Conservation (phyloP, 1,140 invertebrate species). For the Lepidostoma basale region DNA sequence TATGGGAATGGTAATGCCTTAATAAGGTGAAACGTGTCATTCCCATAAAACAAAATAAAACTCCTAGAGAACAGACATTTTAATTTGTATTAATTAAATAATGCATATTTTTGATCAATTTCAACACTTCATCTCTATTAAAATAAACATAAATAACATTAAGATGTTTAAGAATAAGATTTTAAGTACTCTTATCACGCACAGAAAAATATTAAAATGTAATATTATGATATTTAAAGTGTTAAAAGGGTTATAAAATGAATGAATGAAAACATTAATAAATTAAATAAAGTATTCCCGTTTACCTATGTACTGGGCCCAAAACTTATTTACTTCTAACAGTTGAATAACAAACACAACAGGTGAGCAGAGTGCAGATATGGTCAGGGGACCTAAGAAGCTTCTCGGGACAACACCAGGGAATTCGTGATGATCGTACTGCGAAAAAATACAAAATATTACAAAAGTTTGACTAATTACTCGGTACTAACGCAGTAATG, state of each 20-base stretch:
- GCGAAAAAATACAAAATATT: slow-evolving; percentile 53
- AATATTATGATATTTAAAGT: too few relatives aligned
- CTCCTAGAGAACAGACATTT: too few relatives aligned
- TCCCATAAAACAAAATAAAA: too few relatives aligned
- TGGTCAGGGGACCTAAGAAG: slow-evolving; percentile 90
- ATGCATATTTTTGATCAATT: too few relatives aligned
- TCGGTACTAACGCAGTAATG: background rate
- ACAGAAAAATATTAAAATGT: too few relatives aligned
- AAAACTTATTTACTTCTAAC: slow-evolving; percentile 82
- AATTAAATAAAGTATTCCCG: background rate
- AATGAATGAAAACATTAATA: background rate
- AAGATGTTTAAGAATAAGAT: too few relatives aligned
- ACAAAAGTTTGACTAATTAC: background rate
- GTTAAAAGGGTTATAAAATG: background rate
- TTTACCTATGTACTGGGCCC: slow-evolving; percentile 88
- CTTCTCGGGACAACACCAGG: slow-evolving; percentile 97
- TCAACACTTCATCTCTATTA: too few relatives aligned
- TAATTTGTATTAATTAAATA: too few relatives aligned
- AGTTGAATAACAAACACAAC: slow-evolving; percentile 72
- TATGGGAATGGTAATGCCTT: too few relatives aligned
- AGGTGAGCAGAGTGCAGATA: slow-evolving; percentile 81
- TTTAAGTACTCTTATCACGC: too few relatives aligned
- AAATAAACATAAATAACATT: too few relatives aligned
- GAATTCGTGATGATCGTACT: slow-evolving; percentile 99
- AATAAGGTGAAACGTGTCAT: too few relatives aligned